Evolutionary conservation across 2,113 vertebrate species (phyloP).

Genomic region (Prunella himalayana): DNA sequence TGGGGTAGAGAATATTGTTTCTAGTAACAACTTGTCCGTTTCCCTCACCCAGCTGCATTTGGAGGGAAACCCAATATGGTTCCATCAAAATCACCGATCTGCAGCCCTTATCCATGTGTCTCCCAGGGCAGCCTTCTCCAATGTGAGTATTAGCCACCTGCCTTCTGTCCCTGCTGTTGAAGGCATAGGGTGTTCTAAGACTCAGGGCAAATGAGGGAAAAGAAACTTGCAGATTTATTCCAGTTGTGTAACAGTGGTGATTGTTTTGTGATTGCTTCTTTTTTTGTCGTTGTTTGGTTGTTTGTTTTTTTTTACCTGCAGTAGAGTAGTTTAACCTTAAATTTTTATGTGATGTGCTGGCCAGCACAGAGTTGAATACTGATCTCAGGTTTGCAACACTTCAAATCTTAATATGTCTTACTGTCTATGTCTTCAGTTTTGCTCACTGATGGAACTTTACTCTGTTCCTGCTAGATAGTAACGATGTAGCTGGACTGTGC

Average conservation of each 20-base stretch:
- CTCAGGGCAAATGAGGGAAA: neutral
- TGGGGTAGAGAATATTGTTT: neutral
- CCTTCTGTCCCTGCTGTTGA: neutral
- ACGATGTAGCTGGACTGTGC: neutral
- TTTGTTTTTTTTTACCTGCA: accelerated
- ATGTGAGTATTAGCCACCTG: conserved; percentile 72
- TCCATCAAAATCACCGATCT: conserved; percentile 80
- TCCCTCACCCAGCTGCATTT: conserved; percentile 77
- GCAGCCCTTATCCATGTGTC: conserved; percentile 80
- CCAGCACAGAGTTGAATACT: neutral
- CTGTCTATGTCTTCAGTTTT: neutral
- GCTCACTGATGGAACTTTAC: neutral
- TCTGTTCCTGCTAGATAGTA: neutral
- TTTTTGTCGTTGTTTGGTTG: too few species aligned
- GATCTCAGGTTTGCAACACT: neutral
- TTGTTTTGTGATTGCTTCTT: neutral
- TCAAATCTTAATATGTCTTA: neutral
- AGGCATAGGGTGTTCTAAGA: neutral
- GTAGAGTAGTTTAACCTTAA: neutral
- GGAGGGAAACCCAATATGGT: conserved; percentile 91
- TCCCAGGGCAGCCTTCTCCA: conserved; percentile 72
- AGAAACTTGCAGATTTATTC: neutral
- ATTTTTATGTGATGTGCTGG: neutral
- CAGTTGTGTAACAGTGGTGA: neutral
- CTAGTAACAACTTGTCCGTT: neutral